Evolutionary conservation across 2,113 vertebrate species (phyloP), one percentile per base, ranked within the genome.

Genomic region (Festucalex cinctus): DNA sequence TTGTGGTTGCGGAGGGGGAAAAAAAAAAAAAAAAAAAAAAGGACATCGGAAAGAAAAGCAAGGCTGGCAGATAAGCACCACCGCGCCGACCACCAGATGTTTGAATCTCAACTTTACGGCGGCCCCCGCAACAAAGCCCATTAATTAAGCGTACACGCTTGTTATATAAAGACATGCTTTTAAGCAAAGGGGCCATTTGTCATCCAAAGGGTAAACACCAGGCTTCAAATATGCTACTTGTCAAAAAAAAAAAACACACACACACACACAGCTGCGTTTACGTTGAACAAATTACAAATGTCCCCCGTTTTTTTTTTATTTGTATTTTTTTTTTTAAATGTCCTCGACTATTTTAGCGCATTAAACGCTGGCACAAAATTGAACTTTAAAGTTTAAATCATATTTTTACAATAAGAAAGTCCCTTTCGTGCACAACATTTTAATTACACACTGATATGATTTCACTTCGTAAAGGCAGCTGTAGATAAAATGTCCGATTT

Each of bases 31-130:
- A 43, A 20, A 48, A 51, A 51, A 12, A 53, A 24, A 54, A 54
- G 13, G n/a, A 72, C 61, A 46, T 66, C 24, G 83, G 84, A 90
- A 88, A 90, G 76, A 85, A 87, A 89, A 88, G 77, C 69, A 81
- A 78, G 12, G 24, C 41, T 10, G 43, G 39, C n/a, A 37, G 74
- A 79, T 77, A 74, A 76, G 68, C 75, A 41, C 78, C 60, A 54
- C 74, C 79, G 67, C 49, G 62, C 9, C 35, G 35, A 5, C 20
- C 20, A 22, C 35, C 36, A 61, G 58, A 61, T 61, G 58, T 61
- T 61, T 61, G 58, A 39, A 61, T 39, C 10, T 22, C 9, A 22
- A 39, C 20, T 59, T 37, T 35, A 9, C 36, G 22, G 58, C 36
- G 10, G 57, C 58, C 32, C 17, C 16, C 16, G 57, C 32, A 60